Percentiles rank a stretch among this genome's conserved stretches.
Conservation (phyloP, 2,888 invertebrate species). For the Lydus trimaculatus region DNA sequence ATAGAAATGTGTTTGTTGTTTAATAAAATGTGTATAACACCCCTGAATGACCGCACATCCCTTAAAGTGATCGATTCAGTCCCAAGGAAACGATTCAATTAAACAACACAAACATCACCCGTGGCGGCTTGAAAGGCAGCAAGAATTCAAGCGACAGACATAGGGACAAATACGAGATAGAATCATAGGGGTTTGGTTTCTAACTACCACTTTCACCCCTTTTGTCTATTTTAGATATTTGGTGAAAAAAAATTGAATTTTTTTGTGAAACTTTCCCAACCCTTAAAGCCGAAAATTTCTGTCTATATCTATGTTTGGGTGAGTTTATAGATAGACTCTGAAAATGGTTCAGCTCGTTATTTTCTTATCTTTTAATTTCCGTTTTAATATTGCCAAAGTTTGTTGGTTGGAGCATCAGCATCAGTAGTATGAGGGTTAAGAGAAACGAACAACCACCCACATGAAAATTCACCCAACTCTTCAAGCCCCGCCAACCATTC, state of each 20-base stretch:
- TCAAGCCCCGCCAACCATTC: conserved; percentile 1
- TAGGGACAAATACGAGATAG: neutral
- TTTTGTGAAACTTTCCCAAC: neutral
- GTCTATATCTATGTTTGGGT: neutral
- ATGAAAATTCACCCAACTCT: conserved; percentile 12
- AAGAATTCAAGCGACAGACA: neutral
- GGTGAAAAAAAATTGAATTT: neutral
- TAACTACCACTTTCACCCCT: neutral
- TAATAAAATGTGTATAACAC: neutral
- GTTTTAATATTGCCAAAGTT: conserved; percentile 58
- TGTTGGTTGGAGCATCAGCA: conserved; percentile 26
- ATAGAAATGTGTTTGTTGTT: neutral
- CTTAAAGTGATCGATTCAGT: conserved; percentile 20
- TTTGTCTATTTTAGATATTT: neutral
- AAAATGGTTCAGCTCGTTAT: conserved; percentile 46
- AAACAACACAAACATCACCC: conserved; percentile 27
- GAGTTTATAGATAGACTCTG: neutral
- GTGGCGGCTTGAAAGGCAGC: neutral
- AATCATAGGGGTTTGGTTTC: neutral
- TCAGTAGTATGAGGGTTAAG: neutral
- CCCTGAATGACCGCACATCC: neutral
- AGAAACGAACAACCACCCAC: conserved; percentile 39
- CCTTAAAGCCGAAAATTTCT: neutral
- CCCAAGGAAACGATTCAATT: conserved; percentile 26
- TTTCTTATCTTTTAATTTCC: conserved; percentile 63